Evolutionary conservation across 2,888 invertebrate genomes (phyloP).

Genomic region (Rosalia funebris): DNA sequence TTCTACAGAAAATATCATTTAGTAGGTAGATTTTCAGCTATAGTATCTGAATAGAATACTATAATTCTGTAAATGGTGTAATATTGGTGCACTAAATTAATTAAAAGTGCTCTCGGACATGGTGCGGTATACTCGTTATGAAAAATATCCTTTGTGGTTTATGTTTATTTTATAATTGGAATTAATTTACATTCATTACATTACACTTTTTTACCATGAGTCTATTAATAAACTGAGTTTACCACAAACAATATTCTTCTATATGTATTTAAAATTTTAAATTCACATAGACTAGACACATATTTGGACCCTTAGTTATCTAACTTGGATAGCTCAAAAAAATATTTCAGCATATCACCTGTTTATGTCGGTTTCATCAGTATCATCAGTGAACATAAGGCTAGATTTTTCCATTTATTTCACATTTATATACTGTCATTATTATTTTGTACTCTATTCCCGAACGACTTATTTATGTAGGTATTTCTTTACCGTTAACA

Average conservation of each 20-base stretch:
- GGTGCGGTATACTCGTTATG: conserved; percentile 12
- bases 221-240: neutral
- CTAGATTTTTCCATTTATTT: too few species aligned
- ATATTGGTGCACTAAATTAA: conserved; percentile 17
- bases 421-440: too few species aligned
- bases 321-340: conserved; percentile 14
- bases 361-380: too few species aligned
- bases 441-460: too few species aligned
- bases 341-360: neutral
- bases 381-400: too few species aligned
- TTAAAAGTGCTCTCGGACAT: conserved; percentile 11
- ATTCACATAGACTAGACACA: conserved; percentile 54
- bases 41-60: neutral
- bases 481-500: too few species aligned
- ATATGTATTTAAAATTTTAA: conserved; percentile 2
- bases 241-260: conserved; percentile 3
- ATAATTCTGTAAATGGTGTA: neutral
- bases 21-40: conserved; percentile 4
- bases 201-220: neutral
- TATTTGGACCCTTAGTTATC: conserved; percentile 50
- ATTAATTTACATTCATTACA: neutral
- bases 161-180: neutral
- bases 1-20: conserved; percentile 21
- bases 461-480: too few species aligned
- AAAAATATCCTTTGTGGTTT: conserved; percentile 8